phyloP scores from a whole-genome alignment of 2,888 invertebrate genomes.

The Hypsopygia costalis region DNA sequence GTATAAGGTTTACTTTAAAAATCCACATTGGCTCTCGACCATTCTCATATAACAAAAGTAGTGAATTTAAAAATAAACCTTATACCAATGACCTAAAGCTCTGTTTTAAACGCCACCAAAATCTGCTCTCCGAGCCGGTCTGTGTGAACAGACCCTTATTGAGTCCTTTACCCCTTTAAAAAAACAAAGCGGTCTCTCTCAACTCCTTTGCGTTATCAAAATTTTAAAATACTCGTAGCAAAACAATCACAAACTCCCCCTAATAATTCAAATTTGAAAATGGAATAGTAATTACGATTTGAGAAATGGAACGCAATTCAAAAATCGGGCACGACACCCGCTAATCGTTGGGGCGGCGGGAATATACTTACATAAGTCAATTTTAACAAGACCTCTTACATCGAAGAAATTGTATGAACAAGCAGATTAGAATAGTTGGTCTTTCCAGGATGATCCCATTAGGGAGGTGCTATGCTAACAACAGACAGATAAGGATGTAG shows the following conservation, averaged over 20 bases:
- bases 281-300: constrained; percentile 23
- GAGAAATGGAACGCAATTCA: constrained; percentile 36
- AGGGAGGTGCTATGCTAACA: constrained; percentile 58
- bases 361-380: constrained; percentile 28
- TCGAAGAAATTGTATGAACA: constrained; percentile 23
- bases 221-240: background rate
- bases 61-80: too few species aligned
- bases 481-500: constrained; percentile 53
- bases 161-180: too few species aligned
- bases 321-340: constrained; percentile 36
- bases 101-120: too few species aligned
- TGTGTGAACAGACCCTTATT: too few species aligned
- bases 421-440: constrained; percentile 5
- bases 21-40: too few species aligned
- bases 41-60: too few species aligned
- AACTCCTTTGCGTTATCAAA: too few species aligned
- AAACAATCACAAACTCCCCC: background rate
- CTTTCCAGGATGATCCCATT: constrained; percentile 62
- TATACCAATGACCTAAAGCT: too few species aligned
- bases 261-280: background rate
- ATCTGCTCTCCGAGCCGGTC: too few species aligned
- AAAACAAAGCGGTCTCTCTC: too few species aligned
- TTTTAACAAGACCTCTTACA: constrained; percentile 24
- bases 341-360: constrained; percentile 37
- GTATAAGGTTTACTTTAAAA: too few species aligned